Percentiles rank a stretch among this genome's conserved stretches.
These are phyloP conservation scores for Rotaria magnacalcarata DNA, from an alignment of 2,888 invertebrate species.

Conservation along the genomic window DNA sequence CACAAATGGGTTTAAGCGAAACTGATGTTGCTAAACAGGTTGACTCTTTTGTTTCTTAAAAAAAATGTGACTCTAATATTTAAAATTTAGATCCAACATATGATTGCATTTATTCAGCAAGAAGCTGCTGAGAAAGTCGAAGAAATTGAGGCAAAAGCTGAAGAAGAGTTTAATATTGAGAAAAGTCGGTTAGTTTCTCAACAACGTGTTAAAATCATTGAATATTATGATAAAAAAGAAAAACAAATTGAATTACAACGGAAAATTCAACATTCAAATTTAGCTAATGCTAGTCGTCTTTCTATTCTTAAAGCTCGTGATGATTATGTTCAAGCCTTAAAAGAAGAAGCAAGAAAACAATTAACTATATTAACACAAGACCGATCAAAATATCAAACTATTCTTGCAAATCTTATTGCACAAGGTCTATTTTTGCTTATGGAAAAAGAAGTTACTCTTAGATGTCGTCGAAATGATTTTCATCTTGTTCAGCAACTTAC, in stretches of 20 bases:
- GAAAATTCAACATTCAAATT: constrained; percentile 97
- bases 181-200: constrained; percentile 97
- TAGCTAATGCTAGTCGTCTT: constrained; percentile 94
- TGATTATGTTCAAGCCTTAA: constrained; percentile 78
- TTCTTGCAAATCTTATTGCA: constrained; percentile 75
- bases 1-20: no score
- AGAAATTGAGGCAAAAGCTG: constrained; percentile 97
- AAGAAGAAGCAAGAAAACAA: constrained; percentile 84
- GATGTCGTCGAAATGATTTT: constrained; percentile 76
- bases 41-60: no score
- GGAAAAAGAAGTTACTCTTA: constrained; percentile 74
- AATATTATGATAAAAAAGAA: constrained; percentile 95
- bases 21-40: no score
- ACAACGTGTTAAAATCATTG: constrained; percentile 97
- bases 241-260: constrained; percentile 98
- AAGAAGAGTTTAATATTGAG: constrained; percentile 99
- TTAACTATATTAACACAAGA: constrained; percentile 74
- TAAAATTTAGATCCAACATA: constrained; percentile 84
- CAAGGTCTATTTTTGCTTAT: constrained; percentile 69
- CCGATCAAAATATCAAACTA: constrained; percentile 69
- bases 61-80: no score
- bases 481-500: constrained; percentile 59
- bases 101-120: constrained; percentile 99
- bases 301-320: constrained; percentile 90
- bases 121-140: constrained; percentile 99